Evolutionary conservation across 2,113 vertebrate species (phyloP).

Genomic region (Barnardius zonarius): DNA sequence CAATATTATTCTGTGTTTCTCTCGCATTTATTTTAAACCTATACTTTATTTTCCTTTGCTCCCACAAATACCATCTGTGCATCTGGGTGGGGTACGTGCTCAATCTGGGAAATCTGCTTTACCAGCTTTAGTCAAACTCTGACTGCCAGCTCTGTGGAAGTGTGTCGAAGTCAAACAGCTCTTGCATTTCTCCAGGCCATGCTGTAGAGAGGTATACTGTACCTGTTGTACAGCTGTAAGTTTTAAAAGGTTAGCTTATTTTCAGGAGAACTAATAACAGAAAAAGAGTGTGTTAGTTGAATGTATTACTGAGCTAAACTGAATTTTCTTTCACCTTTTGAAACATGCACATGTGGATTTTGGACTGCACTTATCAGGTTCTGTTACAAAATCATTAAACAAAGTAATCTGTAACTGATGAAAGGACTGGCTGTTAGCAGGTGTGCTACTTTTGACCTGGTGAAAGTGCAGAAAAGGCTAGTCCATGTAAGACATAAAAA

Average conservation of each 20-base stretch:
- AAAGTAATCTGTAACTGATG: background rate
- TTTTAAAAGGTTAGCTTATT: background rate
- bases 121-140: background rate
- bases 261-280: background rate
- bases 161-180: background rate
- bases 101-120: slow-evolving; percentile 35
- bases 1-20: slow-evolving; percentile 58
- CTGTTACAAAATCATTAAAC: background rate
- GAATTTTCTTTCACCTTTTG: background rate
- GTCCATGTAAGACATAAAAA: background rate
- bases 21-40: slow-evolving; percentile 54
- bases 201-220: background rate
- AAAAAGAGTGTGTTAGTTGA: background rate
- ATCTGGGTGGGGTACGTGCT: background rate
- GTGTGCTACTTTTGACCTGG: background rate
- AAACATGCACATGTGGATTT: background rate
- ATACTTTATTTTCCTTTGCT: slow-evolving; percentile 53
- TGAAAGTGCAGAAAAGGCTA: background rate
- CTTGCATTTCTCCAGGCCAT: background rate
- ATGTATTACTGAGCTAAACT: background rate
- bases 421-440: background rate
- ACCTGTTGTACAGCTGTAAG: background rate
- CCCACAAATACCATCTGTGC: slow-evolving; percentile 56
- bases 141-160: background rate
- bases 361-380: background rate